Evolutionary conservation across 2,113 vertebrate genomes (phyloP).

Genomic region (Corynorhinus townsendii): DNA sequence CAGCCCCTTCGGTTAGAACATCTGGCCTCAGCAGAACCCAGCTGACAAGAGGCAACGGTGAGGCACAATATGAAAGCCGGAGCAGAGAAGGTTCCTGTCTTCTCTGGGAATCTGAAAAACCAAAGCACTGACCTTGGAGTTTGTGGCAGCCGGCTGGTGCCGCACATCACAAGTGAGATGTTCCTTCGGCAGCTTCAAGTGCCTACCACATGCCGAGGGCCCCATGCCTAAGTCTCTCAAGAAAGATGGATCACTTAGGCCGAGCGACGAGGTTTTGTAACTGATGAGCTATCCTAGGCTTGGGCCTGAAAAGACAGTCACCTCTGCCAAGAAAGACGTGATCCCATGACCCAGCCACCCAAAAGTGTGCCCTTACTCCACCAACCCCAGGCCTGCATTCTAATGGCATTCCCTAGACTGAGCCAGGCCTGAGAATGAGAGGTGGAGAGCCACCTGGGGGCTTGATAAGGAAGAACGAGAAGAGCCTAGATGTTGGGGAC

Average conservation of each 20-base stretch:
- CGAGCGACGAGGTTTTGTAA: neutral
- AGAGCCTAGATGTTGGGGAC: neutral
- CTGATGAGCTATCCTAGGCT: neutral
- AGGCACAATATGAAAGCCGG: slow-evolving; percentile 40
- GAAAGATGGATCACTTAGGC: neutral
- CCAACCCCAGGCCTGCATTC: neutral
- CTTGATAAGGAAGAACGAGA: neutral
- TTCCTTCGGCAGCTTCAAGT: neutral
- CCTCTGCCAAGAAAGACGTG: neutral
- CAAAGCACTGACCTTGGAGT: neutral
- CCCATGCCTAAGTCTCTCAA: neutral
- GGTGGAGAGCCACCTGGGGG: neutral
- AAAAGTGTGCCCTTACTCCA: neutral
- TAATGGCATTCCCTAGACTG: neutral
- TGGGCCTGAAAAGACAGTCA: neutral
- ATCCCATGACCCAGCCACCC: neutral
- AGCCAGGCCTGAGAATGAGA: neutral
- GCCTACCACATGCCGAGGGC: accelerated
- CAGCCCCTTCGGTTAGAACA: slow-evolving; percentile 61
- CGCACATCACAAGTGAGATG: accelerated
- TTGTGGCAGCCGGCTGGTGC: neutral
- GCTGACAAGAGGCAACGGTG: slow-evolving; percentile 55
- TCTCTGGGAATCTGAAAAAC: neutral
- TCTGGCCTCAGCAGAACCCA: slow-evolving; percentile 56
- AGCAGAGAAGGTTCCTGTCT: neutral